phyloP scores from a whole-genome alignment of 2,797 vertebrate genomes.

The Ptychobarbus kaznakovi region DNA sequence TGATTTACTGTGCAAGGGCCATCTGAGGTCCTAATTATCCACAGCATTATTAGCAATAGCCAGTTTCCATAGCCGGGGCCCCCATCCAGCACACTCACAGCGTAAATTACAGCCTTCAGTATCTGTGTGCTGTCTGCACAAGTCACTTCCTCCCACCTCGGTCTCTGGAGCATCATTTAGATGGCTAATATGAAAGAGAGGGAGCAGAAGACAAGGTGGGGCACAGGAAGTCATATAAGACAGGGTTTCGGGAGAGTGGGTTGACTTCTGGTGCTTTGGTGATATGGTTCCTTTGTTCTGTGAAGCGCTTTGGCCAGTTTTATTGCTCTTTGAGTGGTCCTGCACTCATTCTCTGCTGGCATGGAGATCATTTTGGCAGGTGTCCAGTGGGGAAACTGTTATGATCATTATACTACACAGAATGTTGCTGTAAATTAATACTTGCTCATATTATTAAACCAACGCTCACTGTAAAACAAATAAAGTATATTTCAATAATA shows the following conservation, averaged over 20 bases:
- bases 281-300: conserved; percentile 34
- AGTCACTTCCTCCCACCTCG: conserved; percentile 18
- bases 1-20: conserved; percentile 42
- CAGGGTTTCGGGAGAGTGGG: conserved; percentile 12
- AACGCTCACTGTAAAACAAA: background rate
- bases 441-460: background rate
- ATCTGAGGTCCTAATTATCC: conserved; percentile 44
- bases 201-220: background rate
- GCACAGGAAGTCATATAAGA: conserved; percentile 21
- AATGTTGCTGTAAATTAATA: conserved; percentile 4
- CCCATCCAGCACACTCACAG: conserved; percentile 2
- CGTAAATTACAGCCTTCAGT: conserved; percentile 53
- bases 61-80: conserved; percentile 26
- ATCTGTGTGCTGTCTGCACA: conserved; percentile 22
- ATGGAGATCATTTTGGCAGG: conserved; percentile 30
- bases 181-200: conserved; percentile 32
- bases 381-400: conserved; percentile 25
- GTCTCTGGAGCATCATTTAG: conserved; percentile 35
- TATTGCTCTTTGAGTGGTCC: conserved; percentile 4
- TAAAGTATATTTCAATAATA: background rate
- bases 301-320: conserved; percentile 14
- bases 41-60: conserved; percentile 51
- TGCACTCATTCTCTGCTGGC: background rate
- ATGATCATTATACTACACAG: background rate
- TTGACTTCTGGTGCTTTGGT: conserved; percentile 22